Conservation (phyloP, 1,140 invertebrate genomes). For the Coelopa frigida region DNA sequence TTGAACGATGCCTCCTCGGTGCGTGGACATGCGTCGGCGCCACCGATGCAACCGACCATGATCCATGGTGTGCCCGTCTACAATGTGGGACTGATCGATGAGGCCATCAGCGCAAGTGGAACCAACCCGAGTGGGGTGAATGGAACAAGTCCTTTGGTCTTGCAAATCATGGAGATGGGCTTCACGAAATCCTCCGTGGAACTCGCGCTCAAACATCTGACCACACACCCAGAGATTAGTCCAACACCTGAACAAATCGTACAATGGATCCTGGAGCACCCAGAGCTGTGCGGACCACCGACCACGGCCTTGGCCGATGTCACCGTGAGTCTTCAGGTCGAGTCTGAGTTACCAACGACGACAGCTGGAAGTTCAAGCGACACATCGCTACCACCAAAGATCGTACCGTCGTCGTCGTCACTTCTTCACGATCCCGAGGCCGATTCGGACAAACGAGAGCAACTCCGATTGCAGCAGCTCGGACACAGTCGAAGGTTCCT, state of each 20-base stretch:
- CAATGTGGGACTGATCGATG: conserved; percentile 26
- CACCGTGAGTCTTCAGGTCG: neutral
- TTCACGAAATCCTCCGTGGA: conserved; percentile 78
- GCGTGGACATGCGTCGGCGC: conserved; percentile 10
- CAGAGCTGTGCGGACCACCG: conserved; percentile 50
- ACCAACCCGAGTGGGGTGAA: conserved; percentile 14
- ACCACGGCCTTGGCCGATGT: conserved; percentile 19
- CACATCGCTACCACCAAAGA: neutral
- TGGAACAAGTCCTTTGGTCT: conserved; percentile 46
- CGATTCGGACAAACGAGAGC: conserved; percentile 28
- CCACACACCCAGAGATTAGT: conserved; percentile 44
- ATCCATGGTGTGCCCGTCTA: conserved; percentile 40
- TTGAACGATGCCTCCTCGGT: conserved; percentile 15
- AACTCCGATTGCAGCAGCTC: conserved; percentile 15
- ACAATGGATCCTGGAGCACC: conserved; percentile 78
- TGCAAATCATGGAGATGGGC: conserved; percentile 88
- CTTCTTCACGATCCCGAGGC: conserved; percentile 21
- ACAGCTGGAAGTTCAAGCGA: neutral
- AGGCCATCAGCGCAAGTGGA: conserved; percentile 8
- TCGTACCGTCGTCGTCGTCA: neutral
- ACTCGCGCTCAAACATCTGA: conserved; percentile 61
- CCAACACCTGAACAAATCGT: conserved; percentile 66
- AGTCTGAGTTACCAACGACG: no score
- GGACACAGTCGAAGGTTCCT: conserved; percentile 21
- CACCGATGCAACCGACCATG: conserved; percentile 34